Base-by-base conservation (phyloP, 2,888 invertebrate species). In the Trichopoda pennipes region DNA sequence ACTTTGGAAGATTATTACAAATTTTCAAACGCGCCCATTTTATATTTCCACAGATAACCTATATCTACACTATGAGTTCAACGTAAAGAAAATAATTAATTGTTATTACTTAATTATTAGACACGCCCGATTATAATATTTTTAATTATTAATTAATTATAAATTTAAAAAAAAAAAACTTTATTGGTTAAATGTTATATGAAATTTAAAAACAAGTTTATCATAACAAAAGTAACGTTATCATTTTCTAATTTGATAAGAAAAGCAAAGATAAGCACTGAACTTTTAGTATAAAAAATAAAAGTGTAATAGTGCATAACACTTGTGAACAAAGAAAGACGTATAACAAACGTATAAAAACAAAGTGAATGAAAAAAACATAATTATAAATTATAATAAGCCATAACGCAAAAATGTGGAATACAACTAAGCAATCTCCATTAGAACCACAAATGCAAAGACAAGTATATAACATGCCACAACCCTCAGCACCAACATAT, bases 401-500 rank as follows among this genome's bases (percentile, higher is more conserved):
- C 44, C 44, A 16, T 0, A 38, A 12, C 38, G 38, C 38, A 38
- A 17, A 6, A 32, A 76, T 76, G 69, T 69, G 44, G 23, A 55
- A 69, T 16, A 47, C 53, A 55, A 19, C 28, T 1, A 69, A 76
- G 9, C 68, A 76, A 23, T 10, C 32, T n/a, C 21, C 42, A n/a
- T 7, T 44, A 47, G 56, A 56, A 49, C 42, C 35, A 8, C 28
- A 51, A 32, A n/a, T 49, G 12, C 75, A 17, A 19, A 19, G 21
- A n/a, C 32, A 60, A 32, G 61, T 69, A 16, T 76, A 76, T 17
- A 61, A 81, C 61, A 64, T 75, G 28, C 68, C 66, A 2, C 9
- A 28, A 14, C 44, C 61, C 8, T 14, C 53, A 17, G 38, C 63
- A 19, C 69, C 78, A n/a, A n/a, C 68, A 17, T 79, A 73, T 64